Evolutionary conservation across 1,140 invertebrate genomes (phyloP), one percentile per base, ranked within the genome.

Genomic region (Caerostris darwini): DNA sequence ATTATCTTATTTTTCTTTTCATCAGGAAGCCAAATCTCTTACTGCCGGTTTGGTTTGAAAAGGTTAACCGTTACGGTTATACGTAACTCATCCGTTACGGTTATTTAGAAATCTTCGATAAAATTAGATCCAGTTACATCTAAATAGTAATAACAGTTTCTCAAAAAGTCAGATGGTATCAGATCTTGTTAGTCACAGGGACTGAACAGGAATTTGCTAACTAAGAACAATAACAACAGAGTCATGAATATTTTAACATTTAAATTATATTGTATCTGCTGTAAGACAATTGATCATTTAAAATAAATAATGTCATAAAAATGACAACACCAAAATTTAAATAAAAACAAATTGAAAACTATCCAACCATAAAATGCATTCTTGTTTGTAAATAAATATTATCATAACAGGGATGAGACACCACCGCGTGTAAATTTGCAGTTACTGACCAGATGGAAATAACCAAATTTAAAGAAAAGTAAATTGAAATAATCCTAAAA

Each of bases 1-100:
- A 87, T 61, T 59, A 61, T 87, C 85, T 17, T 19, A 50, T 50
- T 87, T 64, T 50, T 59, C 50, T 58, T 57, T 85, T 87, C 71
- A 77, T 7, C 57, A 64, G 58, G 58, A 87, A 87, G 85, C 3
- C 34, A 50, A 77, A 77, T 77, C 34, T 77, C 34, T 10, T 77
- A 8, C 71, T 67, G 61, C 7, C 61, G 61, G 61, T 5, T 67
- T 34, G 34, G 34, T 34, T 67, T 12, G 34, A 19, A 77, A 50
- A 77, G 71, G 71, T 5, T 77, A 77, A 77, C 12, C 10, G 71
- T 34, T 34, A 34, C 34, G 34, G 34, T 34, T 34, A 34, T 34
- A 34, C 34, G 34, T 34, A 34, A 77, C 6, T 53, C 71, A 14
- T 50, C 34, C 71, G 71, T 77, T 77, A 53, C 71, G 71, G 71